Evolutionary conservation across 2,888 invertebrate genomes (phyloP).

Genomic region (Drosophila flavopinicola): DNA sequence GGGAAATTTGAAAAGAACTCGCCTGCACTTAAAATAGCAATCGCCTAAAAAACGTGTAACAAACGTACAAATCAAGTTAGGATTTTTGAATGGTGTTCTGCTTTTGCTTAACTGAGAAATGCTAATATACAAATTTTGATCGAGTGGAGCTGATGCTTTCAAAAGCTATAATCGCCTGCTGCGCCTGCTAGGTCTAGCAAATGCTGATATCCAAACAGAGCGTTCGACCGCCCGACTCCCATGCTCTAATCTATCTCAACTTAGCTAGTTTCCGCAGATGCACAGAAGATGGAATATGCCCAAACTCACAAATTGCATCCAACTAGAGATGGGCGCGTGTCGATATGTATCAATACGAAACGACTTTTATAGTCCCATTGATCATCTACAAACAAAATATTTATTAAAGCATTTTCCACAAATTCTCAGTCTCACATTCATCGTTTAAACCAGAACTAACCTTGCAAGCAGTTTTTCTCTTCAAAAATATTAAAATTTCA

Average conservation of each 20-base stretch:
- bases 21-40: neutral
- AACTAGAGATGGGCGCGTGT: neutral
- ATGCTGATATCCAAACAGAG: neutral
- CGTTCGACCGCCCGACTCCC: neutral
- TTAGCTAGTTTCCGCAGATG: constrained; percentile 2
- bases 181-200: constrained; percentile 14
- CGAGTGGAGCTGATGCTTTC: neutral
- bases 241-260: constrained; percentile 5
- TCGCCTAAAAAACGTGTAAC: constrained; percentile 5
- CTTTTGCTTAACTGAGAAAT: constrained; percentile 10
- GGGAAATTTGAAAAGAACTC: constrained; percentile 6
- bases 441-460: too few relatives aligned
- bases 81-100: constrained; percentile 4
- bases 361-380: neutral
- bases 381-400: too few relatives aligned
- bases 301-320: constrained; percentile 1
- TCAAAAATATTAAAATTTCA: too few relatives aligned
- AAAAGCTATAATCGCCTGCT: neutral
- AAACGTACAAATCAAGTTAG: constrained; percentile 15
- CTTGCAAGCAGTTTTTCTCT: too few relatives aligned
- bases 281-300: neutral
- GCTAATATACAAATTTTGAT: constrained; percentile 5
- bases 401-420: too few relatives aligned
- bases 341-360: neutral
- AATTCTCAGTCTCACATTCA: too few relatives aligned